phyloP scores from a whole-genome alignment of 2,888 invertebrate genomes.

The Melinaea marsaeus region DNA sequence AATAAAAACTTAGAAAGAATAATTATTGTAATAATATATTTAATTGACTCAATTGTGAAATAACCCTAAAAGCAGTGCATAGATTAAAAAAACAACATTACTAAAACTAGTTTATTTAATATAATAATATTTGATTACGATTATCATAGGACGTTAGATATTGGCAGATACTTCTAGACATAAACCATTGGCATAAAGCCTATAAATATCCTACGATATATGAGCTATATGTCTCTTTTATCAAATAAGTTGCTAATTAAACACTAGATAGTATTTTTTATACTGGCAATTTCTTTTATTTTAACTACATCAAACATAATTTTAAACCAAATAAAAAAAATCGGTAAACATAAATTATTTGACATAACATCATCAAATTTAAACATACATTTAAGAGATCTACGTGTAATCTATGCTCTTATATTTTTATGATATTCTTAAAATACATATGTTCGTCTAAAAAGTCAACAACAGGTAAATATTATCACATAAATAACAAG shows the following conservation, averaged over 20 bases:
- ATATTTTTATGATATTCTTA: constrained; percentile 3
- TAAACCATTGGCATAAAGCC: constrained; percentile 14
- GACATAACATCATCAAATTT: not conserved
- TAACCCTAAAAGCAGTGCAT: constrained; percentile 2
- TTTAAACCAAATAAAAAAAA: too few relatives aligned
- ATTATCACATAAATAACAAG: constrained; percentile 1
- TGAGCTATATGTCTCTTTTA: not conserved
- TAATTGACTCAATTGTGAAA: constrained; percentile 5
- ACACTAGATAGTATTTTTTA: too few relatives aligned
- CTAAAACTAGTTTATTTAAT: not conserved
- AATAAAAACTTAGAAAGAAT: not conserved
- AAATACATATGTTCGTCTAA: constrained; percentile 33
- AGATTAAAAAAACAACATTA: not conserved
- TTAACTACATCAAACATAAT: too few relatives aligned
- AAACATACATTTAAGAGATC: not conserved
- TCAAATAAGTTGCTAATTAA: not conserved
- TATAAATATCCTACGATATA: constrained; percentile 15
- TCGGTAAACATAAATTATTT: too few relatives aligned
- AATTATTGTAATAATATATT: not conserved
- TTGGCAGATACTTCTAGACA: constrained; percentile 19
- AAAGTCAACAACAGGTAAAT: constrained; percentile 42
- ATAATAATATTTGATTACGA: constrained; percentile 4
- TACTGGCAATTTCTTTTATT: too few relatives aligned
- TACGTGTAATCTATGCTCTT: not conserved
- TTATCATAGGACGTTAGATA: constrained; percentile 20